phyloP scores from a whole-genome alignment of 1,140 invertebrate genomes.

The Whitmania pigra region DNA sequence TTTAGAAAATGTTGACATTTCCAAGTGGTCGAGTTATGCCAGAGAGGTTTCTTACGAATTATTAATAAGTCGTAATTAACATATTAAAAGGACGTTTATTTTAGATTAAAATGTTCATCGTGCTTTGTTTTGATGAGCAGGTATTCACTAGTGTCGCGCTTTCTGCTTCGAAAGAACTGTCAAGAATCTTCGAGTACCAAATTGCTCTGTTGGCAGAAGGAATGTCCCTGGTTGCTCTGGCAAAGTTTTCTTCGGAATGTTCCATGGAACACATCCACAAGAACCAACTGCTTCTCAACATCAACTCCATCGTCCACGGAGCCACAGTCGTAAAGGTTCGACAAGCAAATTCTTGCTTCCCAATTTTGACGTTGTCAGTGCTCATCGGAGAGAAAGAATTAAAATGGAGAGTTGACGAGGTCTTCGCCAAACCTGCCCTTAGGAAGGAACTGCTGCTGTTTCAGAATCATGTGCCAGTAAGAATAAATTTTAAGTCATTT shows the following conservation, averaged over 20 bases:
- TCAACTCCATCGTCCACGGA: constrained; percentile 23
- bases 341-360: background rate
- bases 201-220: constrained; percentile 19
- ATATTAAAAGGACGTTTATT: no score
- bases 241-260: constrained; percentile 15
- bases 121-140: background rate
- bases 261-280: constrained; percentile 11
- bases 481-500: background rate
- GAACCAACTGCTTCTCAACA: constrained; percentile 11
- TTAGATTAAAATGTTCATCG: no score
- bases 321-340: background rate
- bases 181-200: constrained; percentile 24
- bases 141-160: constrained; percentile 16
- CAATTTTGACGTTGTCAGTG: constrained; percentile 11
- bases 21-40: no score
- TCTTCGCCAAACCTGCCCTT: constrained; percentile 21
- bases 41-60: no score
- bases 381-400: constrained; percentile 22
- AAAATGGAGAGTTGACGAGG: constrained; percentile 24
- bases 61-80: no score
- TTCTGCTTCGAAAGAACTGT: constrained; percentile 20
- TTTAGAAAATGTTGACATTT: no score
- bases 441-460: constrained; percentile 20
- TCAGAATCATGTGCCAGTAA: background rate
- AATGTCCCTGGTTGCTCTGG: constrained; percentile 11